Base-by-base conservation (phyloP, 1,140 invertebrate species). In the Drosophila setifemur region DNA sequence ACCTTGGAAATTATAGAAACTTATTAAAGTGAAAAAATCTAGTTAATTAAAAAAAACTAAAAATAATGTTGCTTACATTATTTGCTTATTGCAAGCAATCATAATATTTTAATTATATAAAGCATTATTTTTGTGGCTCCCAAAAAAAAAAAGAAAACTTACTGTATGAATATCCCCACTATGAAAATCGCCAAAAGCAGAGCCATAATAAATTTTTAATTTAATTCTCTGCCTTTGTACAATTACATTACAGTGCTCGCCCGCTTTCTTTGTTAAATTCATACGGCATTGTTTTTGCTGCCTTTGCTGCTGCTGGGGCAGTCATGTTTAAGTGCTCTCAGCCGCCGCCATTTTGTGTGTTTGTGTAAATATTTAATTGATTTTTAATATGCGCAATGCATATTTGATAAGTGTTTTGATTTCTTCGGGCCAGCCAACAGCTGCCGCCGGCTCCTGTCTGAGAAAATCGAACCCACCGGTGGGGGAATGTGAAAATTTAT, bases 361-460 rank as follows among this genome's bases (percentile, higher is more conserved):
- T 73, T 85, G 75, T 64, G 52, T 85, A 86, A 85, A 85, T 86
- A 86, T 86, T 85, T 68, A 86, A 85, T 85, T 79, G 75, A 76
- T 86, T 86, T 81, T 81, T 74, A 81, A 85, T 76, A 85, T 85
- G 81, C 75, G 57, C 43, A 49, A 81, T 86, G 71, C 71, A 86
- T 85, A 68, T 85, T 85, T 85, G 49, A 86, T 75, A 75, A 68
- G 31, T 83, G 66, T 79, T 86, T 75, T 79, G 66, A 85, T 85
- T 86, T 79, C 64, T 71, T 58, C 33, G 29, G 40, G 43, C 37
- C 35, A 42, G 43, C 37, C 35, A 42, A 12, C 66, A 52, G 66
- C 33, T 50, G 48, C 16, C 53, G 31, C 12, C 29, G 21, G 11
- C 40, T 42, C 18, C 26, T 43, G 57, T 0, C 28, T 9, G 11